Evolutionary conservation across 2,888 invertebrate genomes (phyloP), one percentile per base, ranked within the genome.

Genomic region (Fissipunctia ypsillon): DNA sequence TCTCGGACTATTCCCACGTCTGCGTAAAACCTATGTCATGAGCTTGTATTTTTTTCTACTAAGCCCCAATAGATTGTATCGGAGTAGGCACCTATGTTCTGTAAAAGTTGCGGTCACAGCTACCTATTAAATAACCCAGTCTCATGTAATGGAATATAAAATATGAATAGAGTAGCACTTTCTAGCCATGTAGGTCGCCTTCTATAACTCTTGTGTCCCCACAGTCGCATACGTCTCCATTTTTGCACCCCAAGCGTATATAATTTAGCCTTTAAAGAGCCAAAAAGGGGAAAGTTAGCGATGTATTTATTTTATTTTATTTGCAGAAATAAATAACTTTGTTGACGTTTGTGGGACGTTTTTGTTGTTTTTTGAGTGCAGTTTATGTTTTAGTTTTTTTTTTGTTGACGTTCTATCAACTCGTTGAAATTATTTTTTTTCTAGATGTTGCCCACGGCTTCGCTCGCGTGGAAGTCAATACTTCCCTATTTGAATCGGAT

Each of bases 241-340:
- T 95, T 93, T 92, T 92, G 88, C 90, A 91, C 94, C 94, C 95
- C 90, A 78, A 85, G 94, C 91, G 95, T 92, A 93, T 94, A 96
- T 95, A 95, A 95, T 95, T 96, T 94, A 93, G 91, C 93, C 91
- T 91, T 92, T 94, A 94, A 95, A 95, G 93, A 93, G 91, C 93
- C 92, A 91, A 91, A 92, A 93, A 93, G 92, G 92, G 91, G 90
- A 93, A 95, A 94, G 91, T 95, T 94, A 91, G 90, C 84, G 90
- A 91, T 90, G 89, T 93, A 93, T 93, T 93, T 94, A 93, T 94
- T 94, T 93, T 94, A 93, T 94, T 94, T 93, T 93, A 92, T 94
- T 91, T 91, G 89, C 84, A 78, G 85, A 87, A 92, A 90, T 93
- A 92, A 90, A 90, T 88, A 91, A 91, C 89, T 91, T 88, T 80